Evolutionary conservation across 1,140 invertebrate genomes (phyloP).

Genomic region (Globodera rostochiensis): DNA sequence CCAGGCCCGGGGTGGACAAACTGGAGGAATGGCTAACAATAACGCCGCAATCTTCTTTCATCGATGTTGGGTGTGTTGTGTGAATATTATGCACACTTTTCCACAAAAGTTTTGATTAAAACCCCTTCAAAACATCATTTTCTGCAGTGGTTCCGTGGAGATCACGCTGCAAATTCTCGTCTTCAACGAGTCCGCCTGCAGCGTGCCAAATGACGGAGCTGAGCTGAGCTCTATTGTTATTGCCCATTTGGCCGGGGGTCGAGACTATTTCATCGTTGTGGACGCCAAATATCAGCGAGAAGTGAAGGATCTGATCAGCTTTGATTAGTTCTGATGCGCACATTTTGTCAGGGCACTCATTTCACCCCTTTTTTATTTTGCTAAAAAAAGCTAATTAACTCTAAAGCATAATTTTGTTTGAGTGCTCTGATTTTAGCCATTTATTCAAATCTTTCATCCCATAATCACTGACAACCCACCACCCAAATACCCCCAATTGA

Average conservation of each 20-base stretch:
- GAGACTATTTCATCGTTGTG: constrained; percentile 63
- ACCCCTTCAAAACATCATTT: not conserved
- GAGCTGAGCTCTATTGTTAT: constrained; percentile 55
- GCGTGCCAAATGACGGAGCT: constrained; percentile 18
- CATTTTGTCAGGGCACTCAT: too few species aligned
- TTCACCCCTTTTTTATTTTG: too few species aligned
- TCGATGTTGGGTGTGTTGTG: constrained; percentile 31
- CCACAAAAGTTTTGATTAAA: not conserved
- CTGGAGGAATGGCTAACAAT: constrained; percentile 51
- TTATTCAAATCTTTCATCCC: too few species aligned
- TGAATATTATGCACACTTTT: not conserved
- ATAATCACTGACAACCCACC: too few species aligned
- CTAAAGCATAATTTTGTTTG: too few species aligned
- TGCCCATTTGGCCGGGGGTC: constrained; percentile 55
- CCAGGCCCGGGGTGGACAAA: constrained; percentile 34
- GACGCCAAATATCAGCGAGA: constrained; percentile 46
- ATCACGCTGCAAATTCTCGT: constrained; percentile 52
- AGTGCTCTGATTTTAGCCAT: too few species aligned
- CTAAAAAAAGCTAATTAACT: too few species aligned
- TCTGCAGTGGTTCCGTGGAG: constrained; percentile 38
- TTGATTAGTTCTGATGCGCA: not conserved
- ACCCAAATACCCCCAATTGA: too few species aligned
- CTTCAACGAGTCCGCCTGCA: constrained; percentile 27
- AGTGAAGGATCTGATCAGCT: constrained; percentile 16
- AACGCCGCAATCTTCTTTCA: constrained; percentile 51